A percentile compares a stretch with the other conserved stretches of the same genome.
Conservation (phyloP, 2,113 vertebrate species). For the Eurystomus gularis region DNA sequence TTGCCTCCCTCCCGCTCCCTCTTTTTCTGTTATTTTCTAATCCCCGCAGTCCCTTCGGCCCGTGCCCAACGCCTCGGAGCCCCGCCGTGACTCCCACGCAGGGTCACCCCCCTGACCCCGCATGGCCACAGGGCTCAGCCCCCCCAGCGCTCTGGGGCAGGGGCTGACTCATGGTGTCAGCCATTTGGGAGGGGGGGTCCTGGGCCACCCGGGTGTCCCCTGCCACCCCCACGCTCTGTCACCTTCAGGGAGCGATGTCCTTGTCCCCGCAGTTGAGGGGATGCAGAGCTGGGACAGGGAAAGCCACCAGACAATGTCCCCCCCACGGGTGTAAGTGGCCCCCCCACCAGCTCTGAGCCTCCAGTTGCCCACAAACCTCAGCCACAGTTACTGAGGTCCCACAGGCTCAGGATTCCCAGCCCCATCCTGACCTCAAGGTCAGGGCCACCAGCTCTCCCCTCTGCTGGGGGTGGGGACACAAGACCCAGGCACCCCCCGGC, state of each 20-base stretch:
- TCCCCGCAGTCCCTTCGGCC: accelerated
- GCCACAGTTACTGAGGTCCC: neutral
- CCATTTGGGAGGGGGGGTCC: neutral
- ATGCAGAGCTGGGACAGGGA: neutral
- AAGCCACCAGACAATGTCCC: neutral
- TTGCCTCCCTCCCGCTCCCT: neutral
- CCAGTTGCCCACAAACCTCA: neutral
- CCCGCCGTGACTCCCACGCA: accelerated
- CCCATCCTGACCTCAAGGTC: neutral
- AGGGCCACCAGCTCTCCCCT: neutral
- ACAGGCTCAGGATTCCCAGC: neutral
- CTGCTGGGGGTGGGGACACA: neutral
- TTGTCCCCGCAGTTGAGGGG: neutral
- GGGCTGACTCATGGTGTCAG: neutral
- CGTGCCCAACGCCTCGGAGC: neutral
- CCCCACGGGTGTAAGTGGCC: neutral
- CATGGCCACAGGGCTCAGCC: neutral
- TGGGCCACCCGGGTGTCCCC: neutral
- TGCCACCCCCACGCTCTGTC: accelerated
- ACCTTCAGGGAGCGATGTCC: neutral
- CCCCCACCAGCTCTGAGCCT: neutral
- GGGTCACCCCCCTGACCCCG: neutral
- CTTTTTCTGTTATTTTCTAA: neutral
- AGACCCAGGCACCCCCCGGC: accelerated
- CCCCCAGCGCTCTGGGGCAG: neutral